Base-by-base conservation (phyloP, 2,797 vertebrate genomes). In the Loris lydekkerianus region DNA sequence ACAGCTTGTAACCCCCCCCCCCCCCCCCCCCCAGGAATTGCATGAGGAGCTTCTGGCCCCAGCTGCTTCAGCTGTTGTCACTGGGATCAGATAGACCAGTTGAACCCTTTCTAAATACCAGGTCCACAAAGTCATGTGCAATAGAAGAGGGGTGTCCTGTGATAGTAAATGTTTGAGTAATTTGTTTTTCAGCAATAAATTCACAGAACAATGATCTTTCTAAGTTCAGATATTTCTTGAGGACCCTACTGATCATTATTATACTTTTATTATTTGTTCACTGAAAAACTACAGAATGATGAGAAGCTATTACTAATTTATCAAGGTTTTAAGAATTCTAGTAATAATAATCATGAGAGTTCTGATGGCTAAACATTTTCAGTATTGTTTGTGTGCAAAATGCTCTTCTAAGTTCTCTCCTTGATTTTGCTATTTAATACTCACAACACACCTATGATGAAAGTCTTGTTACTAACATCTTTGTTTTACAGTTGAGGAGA, bases 401-500 rank as follows among this genome's bases (percentile, higher is more conserved):
- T 67, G 9, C 3, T 85, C 29, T 90, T 65, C 25, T 13, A 56
- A 85, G 13, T 84, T 7, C 10, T 72, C 95, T 95, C 46, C 56
- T 60, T 80, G 60, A 40, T 91, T 46, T n/a, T 17, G 18, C 10
- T 81, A 91, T 72, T 82, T 88, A 75, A 83, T 63, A 43, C 27
- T 72, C 60, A 69, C 58, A 83, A 60, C 2, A 58, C 5, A 58
- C 1, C 15, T 69, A 49, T 34, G 10, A 61, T 86, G n/a, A 77
- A 31, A 7, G 34, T 89, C 75, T 37, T 86, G 20, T 31, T 89
- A 77, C 70, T 67, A 63, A 37, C 46, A 73, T 73, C n/a, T 29
- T 40, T 37, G 77, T 84, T 90, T 92, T 88, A 84, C 20, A 97
- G 63, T 34, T 73, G 60, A 86, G 7, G 11, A 96, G 83, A 91